phyloP scores from a whole-genome alignment of 2,113 vertebrate genomes.

The Hiodon alosoides region DNA sequence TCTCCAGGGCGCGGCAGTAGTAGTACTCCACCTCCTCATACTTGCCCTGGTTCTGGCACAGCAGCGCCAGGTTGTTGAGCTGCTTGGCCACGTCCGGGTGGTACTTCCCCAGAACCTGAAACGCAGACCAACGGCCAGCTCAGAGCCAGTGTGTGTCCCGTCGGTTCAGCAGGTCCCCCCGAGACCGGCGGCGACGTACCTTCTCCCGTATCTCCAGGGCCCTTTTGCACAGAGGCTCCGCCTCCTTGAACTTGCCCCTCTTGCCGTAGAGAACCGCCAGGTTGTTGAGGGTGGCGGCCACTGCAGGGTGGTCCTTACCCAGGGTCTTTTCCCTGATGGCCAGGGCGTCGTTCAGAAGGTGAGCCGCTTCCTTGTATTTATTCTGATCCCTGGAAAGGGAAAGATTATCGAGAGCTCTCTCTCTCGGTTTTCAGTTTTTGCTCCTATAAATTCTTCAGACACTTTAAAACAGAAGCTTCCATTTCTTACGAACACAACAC shows the following conservation, averaged over 20 bases:
- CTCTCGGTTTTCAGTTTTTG: no score
- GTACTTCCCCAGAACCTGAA: constrained; percentile 55
- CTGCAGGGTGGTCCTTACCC: constrained; percentile 79
- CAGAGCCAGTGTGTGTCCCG: no score
- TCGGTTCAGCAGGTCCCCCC: no score
- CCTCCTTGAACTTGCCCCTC: constrained; percentile 81
- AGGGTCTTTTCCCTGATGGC: constrained; percentile 84
- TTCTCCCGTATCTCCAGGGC: constrained; percentile 85
- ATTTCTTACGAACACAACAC: no score
- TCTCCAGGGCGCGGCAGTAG: constrained; percentile 86
- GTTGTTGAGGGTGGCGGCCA: constrained; percentile 82
- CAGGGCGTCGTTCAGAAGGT: constrained; percentile 80
- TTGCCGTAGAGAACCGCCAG: constrained; percentile 81
- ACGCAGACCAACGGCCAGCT: neutral
- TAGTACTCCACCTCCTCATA: constrained; percentile 97
- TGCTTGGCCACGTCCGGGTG: constrained; percentile 97
- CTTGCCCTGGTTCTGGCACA: constrained; percentile 98
- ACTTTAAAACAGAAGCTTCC: no score
- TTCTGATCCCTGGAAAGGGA: constrained; percentile 71
- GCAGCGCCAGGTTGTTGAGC: constrained; percentile 91
- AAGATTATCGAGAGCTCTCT: neutral
- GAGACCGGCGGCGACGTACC: no score
- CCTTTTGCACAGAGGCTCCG: constrained; percentile 79
- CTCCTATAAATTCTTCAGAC: no score
- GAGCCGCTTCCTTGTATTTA: constrained; percentile 84